Percentiles rank a stretch among this genome's conserved stretches.
These are phyloP conservation scores for Strigamia maritima DNA, from an alignment of 2,888 invertebrate species.

Conservation along the genomic window DNA sequence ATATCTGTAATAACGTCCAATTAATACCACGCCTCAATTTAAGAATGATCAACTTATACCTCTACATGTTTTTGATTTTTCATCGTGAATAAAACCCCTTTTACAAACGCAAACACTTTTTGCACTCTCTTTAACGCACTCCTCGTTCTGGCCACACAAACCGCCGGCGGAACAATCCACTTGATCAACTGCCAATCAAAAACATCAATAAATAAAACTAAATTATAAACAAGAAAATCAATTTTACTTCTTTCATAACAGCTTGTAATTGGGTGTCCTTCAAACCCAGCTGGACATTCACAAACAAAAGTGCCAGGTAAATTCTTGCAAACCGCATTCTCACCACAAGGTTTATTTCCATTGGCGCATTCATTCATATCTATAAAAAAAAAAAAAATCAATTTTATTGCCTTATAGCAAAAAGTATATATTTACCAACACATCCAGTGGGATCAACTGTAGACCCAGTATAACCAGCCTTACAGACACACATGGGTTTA, in stretches of 20 bases:
- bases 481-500: conserved; percentile 78
- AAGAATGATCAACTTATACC: conserved; percentile 39
- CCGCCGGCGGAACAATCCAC: conserved; percentile 48
- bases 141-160: conserved; percentile 57
- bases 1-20: conserved; percentile 59
- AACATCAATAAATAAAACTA: not conserved
- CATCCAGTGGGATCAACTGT: conserved; percentile 58
- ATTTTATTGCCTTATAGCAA: too few species aligned
- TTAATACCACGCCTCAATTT: not conserved
- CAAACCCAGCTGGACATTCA: conserved; percentile 70
- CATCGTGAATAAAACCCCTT: conserved; percentile 71
- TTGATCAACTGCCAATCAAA: conserved; percentile 65
- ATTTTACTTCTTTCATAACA: conserved; percentile 42
- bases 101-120: conserved; percentile 84
- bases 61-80: conserved; percentile 44
- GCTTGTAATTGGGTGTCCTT: conserved; percentile 48
- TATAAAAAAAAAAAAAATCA: conserved; percentile 35
- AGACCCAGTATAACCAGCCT: conserved; percentile 71
- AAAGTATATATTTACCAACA: too few species aligned
- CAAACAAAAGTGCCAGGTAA: conserved; percentile 80
- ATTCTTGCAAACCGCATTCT: conserved; percentile 83
- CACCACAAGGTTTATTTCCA: conserved; percentile 68
- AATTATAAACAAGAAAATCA: not conserved
- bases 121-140: conserved; percentile 75
- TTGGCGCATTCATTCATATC: conserved; percentile 84